These are phyloP conservation scores for Pelochelys cantorii DNA, from an alignment of 2,797 vertebrate species.

Conservation along the genomic window DNA sequence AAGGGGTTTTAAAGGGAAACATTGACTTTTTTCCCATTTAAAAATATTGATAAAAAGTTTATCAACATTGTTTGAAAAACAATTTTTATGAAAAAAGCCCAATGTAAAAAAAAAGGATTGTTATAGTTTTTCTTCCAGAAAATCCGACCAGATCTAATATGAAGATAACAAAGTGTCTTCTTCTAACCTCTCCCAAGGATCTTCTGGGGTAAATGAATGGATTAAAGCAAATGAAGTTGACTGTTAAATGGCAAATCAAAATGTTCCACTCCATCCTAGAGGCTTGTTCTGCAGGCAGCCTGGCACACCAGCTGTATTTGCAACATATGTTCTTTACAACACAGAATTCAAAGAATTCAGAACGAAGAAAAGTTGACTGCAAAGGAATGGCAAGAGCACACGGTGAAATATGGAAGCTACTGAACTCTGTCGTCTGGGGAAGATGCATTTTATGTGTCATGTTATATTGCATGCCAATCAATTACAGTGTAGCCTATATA, in stretches of 20 bases:
- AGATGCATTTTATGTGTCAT: conserved; percentile 82
- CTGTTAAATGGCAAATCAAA: not conserved
- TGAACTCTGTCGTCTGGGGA: conserved; percentile 61
- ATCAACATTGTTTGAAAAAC: too few relatives aligned
- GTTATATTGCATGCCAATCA: conserved; percentile 81
- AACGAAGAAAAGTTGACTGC: conserved; percentile 16
- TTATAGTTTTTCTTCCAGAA: not conserved
- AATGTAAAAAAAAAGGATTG: not conserved
- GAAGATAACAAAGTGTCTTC: not conserved
- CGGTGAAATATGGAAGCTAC: conserved; percentile 80
- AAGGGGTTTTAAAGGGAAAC: not conserved
- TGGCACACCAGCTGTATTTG: not conserved
- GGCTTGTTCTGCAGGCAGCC: not conserved
- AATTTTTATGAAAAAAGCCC: not conserved
- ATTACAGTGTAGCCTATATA: conserved; percentile 89
- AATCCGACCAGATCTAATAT: not conserved
- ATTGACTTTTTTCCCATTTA: not conserved
- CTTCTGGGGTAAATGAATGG: conserved; percentile 17
- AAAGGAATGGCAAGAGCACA: conserved; percentile 55
- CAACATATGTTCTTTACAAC: not conserved
- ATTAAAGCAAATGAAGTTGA: conserved; percentile 31
- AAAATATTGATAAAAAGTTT: not conserved
- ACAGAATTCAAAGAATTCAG: conserved; percentile 15
- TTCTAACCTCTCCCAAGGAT: conserved; percentile 12
- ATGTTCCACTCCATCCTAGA: rapidly evolving